phyloP scores from a whole-genome alignment of 2,888 invertebrate species.

The Cerastis rubricosa region DNA sequence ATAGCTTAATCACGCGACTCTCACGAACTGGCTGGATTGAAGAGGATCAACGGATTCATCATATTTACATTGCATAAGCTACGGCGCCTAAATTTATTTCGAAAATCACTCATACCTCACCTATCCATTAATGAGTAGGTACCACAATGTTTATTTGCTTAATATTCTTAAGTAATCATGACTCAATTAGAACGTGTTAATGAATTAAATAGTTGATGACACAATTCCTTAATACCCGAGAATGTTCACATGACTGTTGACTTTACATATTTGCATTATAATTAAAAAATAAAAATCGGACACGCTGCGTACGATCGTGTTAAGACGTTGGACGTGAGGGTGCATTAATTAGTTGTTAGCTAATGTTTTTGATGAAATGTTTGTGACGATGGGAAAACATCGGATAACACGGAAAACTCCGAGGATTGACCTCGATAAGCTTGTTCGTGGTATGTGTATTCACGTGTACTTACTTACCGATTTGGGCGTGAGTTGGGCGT shows the following conservation, averaged over 20 bases:
- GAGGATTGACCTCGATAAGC: constrained; percentile 62
- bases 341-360: constrained; percentile 84
- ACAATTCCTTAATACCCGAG: constrained; percentile 74
- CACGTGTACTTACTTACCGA: constrained; percentile 38
- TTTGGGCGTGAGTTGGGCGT: constrained; percentile 29
- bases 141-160: constrained; percentile 44
- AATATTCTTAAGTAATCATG: constrained; percentile 45
- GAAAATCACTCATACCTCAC: constrained; percentile 4
- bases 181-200: constrained; percentile 70
- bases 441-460: constrained; percentile 27
- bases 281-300: constrained; percentile 81
- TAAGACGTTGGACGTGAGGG: constrained; percentile 78
- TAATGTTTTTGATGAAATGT: constrained; percentile 77
- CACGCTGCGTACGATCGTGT: constrained; percentile 79
- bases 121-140: constrained; percentile 34
- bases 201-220: constrained; percentile 74
- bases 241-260: constrained; percentile 72
- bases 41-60: constrained; percentile 1
- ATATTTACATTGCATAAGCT: constrained; percentile 31
- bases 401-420: constrained; percentile 72
- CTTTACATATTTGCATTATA: constrained; percentile 79
- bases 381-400: constrained; percentile 77
- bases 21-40: not conserved
- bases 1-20: not conserved
- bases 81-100: constrained; percentile 38